These are phyloP conservation scores for Taeniopygia guttata DNA, from an alignment of 2,797 vertebrate species.

Conservation along the genomic window DNA sequence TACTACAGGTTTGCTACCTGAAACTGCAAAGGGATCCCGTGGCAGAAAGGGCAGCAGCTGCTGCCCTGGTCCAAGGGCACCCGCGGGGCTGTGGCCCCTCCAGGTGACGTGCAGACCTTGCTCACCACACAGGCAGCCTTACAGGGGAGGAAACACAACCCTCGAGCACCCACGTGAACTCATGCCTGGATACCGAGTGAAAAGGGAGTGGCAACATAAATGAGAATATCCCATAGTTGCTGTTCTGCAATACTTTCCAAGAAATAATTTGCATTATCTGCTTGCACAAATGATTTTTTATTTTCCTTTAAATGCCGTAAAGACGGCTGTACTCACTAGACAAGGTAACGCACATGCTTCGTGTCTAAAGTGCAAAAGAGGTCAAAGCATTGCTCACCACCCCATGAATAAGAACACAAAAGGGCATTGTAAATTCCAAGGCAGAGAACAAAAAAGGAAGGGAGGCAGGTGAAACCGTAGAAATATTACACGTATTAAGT, in stretches of 20 bases:
- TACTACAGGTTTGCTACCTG: constrained; percentile 41
- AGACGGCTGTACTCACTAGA: not conserved
- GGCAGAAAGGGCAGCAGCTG: not conserved
- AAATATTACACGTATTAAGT: constrained; percentile 59
- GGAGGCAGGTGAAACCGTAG: constrained; percentile 42
- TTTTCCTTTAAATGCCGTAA: not conserved
- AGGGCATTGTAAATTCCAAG: constrained; percentile 59
- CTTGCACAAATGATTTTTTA: not conserved
- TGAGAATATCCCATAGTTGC: not conserved
- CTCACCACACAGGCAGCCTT: not conserved
- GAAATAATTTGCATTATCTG: constrained; percentile 20
- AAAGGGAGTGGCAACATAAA: not conserved
- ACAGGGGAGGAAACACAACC: not conserved
- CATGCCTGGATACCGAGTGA: not conserved
- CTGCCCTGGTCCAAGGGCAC: not conserved
- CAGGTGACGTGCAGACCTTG: not conserved
- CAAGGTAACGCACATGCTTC: constrained; percentile 40
- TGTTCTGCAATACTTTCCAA: constrained; percentile 20
- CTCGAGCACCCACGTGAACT: not conserved
- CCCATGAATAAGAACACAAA: constrained; percentile 52
- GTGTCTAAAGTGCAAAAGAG: constrained; percentile 39
- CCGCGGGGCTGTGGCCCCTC: not conserved
- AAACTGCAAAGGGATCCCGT: not conserved
- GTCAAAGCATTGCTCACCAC: constrained; percentile 54
- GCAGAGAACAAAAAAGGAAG: constrained; percentile 58